Evolutionary conservation across 2,797 vertebrate genomes (phyloP).

Genomic region (Monodelphis domestica): DNA sequence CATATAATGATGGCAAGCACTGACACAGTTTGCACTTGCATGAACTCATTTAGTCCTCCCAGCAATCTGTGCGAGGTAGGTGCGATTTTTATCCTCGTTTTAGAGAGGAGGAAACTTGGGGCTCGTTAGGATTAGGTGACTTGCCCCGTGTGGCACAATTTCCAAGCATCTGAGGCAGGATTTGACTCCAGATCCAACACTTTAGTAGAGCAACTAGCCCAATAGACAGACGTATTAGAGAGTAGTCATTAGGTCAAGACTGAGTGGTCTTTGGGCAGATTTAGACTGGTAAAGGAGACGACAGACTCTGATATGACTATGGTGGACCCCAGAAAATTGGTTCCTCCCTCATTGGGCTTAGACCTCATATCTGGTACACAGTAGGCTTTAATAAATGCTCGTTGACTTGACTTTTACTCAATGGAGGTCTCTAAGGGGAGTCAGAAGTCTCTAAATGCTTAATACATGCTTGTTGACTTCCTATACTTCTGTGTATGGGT

Average conservation of each 20-base stretch:
- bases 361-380: not conserved
- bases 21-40: not conserved
- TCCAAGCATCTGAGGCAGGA: not conserved
- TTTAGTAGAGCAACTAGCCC: not conserved
- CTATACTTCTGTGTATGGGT: not conserved
- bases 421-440: not conserved
- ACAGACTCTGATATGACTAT: not conserved
- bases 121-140: not conserved
- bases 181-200: not conserved
- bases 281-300: not conserved
- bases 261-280: not conserved
- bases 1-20: not conserved
- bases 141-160: not conserved
- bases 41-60: not conserved
- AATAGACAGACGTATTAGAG: not conserved
- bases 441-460: not conserved
- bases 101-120: not conserved
- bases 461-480: not conserved
- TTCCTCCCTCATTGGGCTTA: not conserved
- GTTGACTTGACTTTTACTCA: not conserved
- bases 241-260: not conserved
- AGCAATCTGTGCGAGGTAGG: not conserved
- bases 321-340: not conserved
- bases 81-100: not conserved
- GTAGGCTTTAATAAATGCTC: not conserved